Conservation (phyloP, 2,113 vertebrate species). For the Microtus montanus region DNA sequence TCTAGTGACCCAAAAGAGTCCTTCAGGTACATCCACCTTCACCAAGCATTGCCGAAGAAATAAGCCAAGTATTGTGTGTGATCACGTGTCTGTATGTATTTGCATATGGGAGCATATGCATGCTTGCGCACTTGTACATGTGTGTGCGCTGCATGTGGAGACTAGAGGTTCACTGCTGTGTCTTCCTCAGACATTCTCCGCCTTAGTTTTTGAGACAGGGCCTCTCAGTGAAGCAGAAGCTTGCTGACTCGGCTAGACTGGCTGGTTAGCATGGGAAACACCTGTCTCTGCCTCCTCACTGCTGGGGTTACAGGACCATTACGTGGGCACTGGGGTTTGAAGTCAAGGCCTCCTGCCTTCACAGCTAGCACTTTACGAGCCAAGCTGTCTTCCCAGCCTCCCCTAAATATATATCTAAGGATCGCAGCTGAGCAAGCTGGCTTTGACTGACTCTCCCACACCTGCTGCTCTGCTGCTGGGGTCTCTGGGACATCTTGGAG, state of each 20-base stretch:
- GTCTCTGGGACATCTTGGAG: not conserved
- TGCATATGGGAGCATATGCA: not conserved
- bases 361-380: not conserved
- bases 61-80: not conserved
- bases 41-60: not conserved
- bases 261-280: not conserved
- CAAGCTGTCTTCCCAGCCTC: not conserved
- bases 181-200: not conserved
- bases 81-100: not conserved
- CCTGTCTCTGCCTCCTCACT: not conserved
- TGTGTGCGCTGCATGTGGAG: not conserved
- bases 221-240: not conserved
- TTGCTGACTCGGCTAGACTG: too few species aligned
- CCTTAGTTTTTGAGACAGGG: not conserved
- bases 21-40: not conserved
- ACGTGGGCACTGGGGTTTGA: not conserved
- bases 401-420: not conserved
- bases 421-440: not conserved
- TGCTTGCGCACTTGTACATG: not conserved
- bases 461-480: fast-evolving
- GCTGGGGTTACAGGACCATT: not conserved
- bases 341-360: not conserved
- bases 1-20: not conserved
- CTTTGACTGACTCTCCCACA: fast-evolving
- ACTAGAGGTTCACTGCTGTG: not conserved